Percentiles rank a stretch among this genome's conserved stretches.
These are phyloP conservation scores for Nephrocerus scutellatus DNA, from an alignment of 2,888 invertebrate species.

Conservation along the genomic window DNA sequence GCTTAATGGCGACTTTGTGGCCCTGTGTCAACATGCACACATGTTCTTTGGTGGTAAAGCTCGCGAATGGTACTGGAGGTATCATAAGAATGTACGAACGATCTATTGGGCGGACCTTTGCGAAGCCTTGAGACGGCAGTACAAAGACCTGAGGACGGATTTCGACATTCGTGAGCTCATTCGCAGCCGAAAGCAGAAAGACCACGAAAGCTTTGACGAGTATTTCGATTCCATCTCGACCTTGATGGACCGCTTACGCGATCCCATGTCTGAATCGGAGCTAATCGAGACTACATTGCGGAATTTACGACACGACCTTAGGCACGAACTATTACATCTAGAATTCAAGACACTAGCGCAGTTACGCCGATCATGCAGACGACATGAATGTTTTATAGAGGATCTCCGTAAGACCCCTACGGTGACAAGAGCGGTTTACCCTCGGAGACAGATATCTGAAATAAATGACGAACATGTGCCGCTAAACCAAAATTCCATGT, in stretches of 20 bases:
- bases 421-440: background rate
- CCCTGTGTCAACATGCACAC: too few relatives aligned
- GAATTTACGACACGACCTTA: conserved; percentile 2
- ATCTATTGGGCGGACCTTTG: too few relatives aligned
- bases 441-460: background rate
- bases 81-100: too few relatives aligned
- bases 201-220: conserved; percentile 4
- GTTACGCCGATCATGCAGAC: conserved; percentile 1
- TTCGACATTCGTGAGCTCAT: too few relatives aligned
- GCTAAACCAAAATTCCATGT: background rate
- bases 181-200: conserved; percentile 6
- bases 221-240: conserved; percentile 1
- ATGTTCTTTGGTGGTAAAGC: too few relatives aligned
- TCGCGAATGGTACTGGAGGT: too few relatives aligned
- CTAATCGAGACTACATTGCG: conserved; percentile 1
- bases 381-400: conserved; percentile 1
- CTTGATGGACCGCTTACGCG: conserved; percentile 1
- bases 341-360: background rate
- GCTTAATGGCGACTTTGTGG: too few relatives aligned
- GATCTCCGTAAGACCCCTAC: background rate
- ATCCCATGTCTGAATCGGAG: background rate
- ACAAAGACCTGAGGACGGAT: too few relatives aligned
- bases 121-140: too few relatives aligned
- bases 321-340: conserved; percentile 3
- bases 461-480: background rate